Conservation (phyloP, 2,888 invertebrate genomes). For the Epirrita christyi region DNA sequence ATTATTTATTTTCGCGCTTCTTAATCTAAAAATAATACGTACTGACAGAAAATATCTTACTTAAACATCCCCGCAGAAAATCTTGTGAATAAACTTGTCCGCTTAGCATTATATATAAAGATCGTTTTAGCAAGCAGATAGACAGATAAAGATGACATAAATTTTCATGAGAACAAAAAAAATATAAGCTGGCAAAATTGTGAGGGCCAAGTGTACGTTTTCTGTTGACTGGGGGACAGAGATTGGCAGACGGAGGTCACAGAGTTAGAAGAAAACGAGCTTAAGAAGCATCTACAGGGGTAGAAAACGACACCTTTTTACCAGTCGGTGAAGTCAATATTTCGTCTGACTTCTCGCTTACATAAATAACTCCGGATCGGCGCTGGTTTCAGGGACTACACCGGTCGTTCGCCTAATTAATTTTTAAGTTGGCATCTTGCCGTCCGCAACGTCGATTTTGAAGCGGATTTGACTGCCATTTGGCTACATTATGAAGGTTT, state of each 20-base stretch:
- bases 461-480: conserved; percentile 73
- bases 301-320: conserved; percentile 59
- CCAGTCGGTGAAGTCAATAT: conserved; percentile 58
- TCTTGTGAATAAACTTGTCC: conserved; percentile 67
- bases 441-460: conserved; percentile 66
- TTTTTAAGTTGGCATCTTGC: conserved; percentile 80
- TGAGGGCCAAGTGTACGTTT: conserved; percentile 65
- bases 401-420: conserved; percentile 84
- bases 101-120: conserved; percentile 74
- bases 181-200: conserved; percentile 66
- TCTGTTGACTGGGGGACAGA: conserved; percentile 59
- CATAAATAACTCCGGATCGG: conserved; percentile 69
- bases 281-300: conserved; percentile 50
- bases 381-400: conserved; percentile 76
- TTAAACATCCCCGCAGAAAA: conserved; percentile 56
- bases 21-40: conserved; percentile 62
- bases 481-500: conserved; percentile 62
- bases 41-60: conserved; percentile 54
- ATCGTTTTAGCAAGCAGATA: conserved; percentile 73
- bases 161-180: conserved; percentile 74
- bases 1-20: conserved; percentile 52
- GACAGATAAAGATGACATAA: conserved; percentile 73
- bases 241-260: conserved; percentile 58
- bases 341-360: conserved; percentile 54
- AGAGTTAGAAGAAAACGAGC: conserved; percentile 44